Evolutionary conservation across 1,140 invertebrate genomes (phyloP).

Genomic region (Venustaconcha ellipsiformis): DNA sequence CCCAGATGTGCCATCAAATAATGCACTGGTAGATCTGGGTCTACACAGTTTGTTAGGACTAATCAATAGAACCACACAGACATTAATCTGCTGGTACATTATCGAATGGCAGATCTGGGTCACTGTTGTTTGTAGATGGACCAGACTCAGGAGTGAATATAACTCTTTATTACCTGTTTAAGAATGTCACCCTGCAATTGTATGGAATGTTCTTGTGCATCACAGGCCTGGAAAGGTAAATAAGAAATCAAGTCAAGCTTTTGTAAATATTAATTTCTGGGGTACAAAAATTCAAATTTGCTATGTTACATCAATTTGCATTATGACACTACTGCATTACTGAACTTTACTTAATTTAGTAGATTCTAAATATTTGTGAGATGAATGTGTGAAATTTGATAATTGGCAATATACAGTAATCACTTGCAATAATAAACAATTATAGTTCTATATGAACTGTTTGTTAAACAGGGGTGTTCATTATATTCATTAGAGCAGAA

Average conservation of each 20-base stretch:
- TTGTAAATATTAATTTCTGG: neutral
- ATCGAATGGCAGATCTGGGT: too few species aligned
- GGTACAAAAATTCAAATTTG: neutral
- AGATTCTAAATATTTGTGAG: too few species aligned
- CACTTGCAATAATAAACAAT: neutral
- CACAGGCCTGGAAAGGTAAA: slow-evolving; percentile 76
- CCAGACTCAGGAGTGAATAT: too few species aligned
- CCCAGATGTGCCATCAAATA: too few species aligned
- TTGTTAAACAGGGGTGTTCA: neutral
- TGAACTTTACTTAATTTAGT: too few species aligned
- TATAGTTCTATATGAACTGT: neutral
- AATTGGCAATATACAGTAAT: neutral
- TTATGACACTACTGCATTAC: neutral
- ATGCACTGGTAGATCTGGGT: too few species aligned
- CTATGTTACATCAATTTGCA: neutral
- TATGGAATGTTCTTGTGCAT: slow-evolving; percentile 96
- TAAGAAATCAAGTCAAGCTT: neutral
- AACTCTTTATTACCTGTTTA: slow-evolving; percentile 77
- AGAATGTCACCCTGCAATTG: slow-evolving; percentile 93
- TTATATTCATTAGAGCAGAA: neutral
- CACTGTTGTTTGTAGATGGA: too few species aligned
- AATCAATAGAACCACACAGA: too few species aligned
- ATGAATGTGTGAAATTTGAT: too few species aligned
- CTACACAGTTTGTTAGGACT: too few species aligned
- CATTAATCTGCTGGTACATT: too few species aligned